A percentile compares a stretch with the other conserved stretches of the same genome.
phyloP scores from a whole-genome alignment of 2,888 invertebrate species.

The Sisyra nigra region DNA sequence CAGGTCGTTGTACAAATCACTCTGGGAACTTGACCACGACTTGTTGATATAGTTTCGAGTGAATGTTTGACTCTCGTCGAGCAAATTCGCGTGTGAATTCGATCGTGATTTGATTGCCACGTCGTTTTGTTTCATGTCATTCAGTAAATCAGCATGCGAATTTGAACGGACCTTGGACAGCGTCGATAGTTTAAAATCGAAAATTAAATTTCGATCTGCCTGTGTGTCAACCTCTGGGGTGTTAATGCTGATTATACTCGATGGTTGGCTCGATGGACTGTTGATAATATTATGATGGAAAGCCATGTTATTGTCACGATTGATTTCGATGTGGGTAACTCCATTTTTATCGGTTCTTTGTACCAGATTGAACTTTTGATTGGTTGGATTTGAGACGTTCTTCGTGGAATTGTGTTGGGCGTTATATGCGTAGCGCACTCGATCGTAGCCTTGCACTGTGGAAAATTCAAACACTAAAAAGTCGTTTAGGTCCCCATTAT shows the following conservation, averaged over 20 bases:
- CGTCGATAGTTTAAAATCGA: conserved; percentile 2
- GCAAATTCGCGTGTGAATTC: conserved; percentile 6
- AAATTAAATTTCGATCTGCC: conserved; percentile 1
- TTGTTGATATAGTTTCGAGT: not conserved
- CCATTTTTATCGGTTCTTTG: conserved; percentile 32
- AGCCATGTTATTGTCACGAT: conserved; percentile 16
- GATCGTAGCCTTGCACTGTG: conserved; percentile 4
- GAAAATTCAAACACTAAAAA: conserved; percentile 7
- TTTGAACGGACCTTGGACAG: conserved; percentile 6
- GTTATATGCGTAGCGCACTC: conserved; percentile 8
- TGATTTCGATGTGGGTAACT: conserved; percentile 32
- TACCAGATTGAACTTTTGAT: conserved; percentile 26
- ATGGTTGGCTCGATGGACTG: conserved; percentile 15
- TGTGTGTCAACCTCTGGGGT: conserved; percentile 19
- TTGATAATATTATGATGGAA: conserved; percentile 1
- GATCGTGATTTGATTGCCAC: conserved; percentile 3
- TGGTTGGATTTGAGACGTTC: conserved; percentile 10
- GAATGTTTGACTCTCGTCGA: not conserved
- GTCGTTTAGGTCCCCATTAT: conserved; percentile 14
- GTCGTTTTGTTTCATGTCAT: not conserved
- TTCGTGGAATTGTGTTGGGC: conserved; percentile 1
- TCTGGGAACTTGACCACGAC: conserved; percentile 4
- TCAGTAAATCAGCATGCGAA: conserved; percentile 6
- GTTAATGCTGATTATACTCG: conserved; percentile 26
- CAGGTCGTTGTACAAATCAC: conserved; percentile 1